Conservation (phyloP, 1,140 invertebrate genomes). For the Cyphomyrmex costatus region DNA sequence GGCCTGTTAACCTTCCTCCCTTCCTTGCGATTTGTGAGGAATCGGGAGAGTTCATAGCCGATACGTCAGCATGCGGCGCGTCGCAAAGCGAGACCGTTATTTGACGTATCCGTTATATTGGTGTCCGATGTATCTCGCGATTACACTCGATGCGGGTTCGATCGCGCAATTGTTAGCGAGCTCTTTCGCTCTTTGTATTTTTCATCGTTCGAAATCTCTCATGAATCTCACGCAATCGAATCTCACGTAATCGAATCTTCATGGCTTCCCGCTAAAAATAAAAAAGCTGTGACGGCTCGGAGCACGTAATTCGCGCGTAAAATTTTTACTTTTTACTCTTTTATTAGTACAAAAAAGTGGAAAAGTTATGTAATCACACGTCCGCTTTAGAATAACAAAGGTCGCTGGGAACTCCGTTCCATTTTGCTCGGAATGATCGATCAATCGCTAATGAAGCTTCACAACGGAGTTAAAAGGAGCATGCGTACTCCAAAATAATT, state of each 20-base stretch:
- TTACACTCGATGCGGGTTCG: constrained; percentile 29
- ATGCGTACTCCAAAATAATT: constrained; percentile 23
- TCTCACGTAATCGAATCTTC: constrained; percentile 17
- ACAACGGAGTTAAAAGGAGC: constrained; percentile 5
- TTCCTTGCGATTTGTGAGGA: constrained; percentile 51
- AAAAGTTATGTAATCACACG: constrained; percentile 36
- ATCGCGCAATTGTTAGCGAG: constrained; percentile 24
- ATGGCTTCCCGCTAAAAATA: constrained; percentile 28
- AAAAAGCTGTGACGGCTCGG: constrained; percentile 11
- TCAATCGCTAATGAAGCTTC: constrained; percentile 45
- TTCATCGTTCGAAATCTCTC: constrained; percentile 14
- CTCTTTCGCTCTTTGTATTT: constrained; percentile 11
- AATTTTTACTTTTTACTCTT: constrained; percentile 33
- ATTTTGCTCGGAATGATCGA: constrained; percentile 18
- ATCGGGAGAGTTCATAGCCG: constrained; percentile 57
- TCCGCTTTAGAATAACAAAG: constrained; percentile 35
- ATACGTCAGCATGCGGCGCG: constrained; percentile 56
- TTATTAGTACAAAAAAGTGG: background rate
- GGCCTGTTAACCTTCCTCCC: constrained; percentile 53
- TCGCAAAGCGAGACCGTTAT: constrained; percentile 35
- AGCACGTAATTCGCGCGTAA: background rate
- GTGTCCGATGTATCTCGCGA: constrained; percentile 8
- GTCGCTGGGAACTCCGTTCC: background rate
- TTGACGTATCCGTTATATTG: constrained; percentile 28
- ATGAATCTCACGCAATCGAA: constrained; percentile 14